These are phyloP conservation scores for Tupaia chinensis DNA, from an alignment of 2,113 vertebrate species.

Conservation along the genomic window DNA sequence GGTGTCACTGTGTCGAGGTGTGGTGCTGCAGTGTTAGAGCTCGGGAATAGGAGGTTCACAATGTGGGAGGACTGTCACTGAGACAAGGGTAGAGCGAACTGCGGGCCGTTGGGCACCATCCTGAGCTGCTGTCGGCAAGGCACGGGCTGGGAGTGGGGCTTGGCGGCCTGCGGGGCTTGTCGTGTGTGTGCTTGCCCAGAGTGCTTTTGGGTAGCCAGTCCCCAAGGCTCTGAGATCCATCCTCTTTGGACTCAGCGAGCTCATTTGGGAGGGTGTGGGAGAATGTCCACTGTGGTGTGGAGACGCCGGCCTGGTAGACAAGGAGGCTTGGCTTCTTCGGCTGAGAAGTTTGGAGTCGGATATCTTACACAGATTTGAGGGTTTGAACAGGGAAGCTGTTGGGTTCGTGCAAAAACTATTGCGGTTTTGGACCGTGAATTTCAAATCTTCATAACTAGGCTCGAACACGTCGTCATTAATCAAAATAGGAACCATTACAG, in stretches of 20 bases:
- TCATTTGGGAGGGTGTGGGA: neutral
- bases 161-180: too few species aligned
- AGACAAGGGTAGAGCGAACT: too few species aligned
- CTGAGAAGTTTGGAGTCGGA: neutral
- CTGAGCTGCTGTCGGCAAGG: neutral
- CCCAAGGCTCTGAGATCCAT: neutral
- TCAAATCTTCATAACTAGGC: too few species aligned
- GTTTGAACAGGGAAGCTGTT: too few species aligned
- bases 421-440: too few species aligned
- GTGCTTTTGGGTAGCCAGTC: neutral
- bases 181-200: neutral
- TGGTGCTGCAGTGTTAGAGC: neutral
- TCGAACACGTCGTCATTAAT: too few species aligned
- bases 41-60: neutral
- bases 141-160: accelerated
- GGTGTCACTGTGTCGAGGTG: neutral
- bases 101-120: too few species aligned
- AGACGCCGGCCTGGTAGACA: neutral
- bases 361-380: neutral
- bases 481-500: too few species aligned
- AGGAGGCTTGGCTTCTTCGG: neutral
- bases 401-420: too few species aligned
- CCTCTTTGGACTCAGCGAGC: neutral
- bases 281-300: neutral
- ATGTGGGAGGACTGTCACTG: too few species aligned